A percentile compares a stretch with the other conserved stretches of the same genome.
phyloP scores from a whole-genome alignment of 2,888 invertebrate genomes.

The Sialis lutaria region DNA sequence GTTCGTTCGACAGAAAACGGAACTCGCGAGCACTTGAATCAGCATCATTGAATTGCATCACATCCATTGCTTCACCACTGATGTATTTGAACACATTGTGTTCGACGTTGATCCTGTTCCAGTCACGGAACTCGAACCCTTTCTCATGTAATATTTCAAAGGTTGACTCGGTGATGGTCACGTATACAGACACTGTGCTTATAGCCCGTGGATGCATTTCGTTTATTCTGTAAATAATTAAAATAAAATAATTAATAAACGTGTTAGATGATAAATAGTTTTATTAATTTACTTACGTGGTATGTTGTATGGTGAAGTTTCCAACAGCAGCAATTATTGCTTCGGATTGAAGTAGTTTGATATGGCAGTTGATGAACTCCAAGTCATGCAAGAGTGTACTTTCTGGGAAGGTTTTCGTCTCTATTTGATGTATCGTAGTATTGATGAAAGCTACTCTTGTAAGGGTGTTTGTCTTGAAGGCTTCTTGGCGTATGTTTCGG shows the following conservation, averaged over 20 bases:
- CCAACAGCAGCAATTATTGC: slow-evolving; percentile 45
- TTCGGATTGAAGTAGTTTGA: slow-evolving; percentile 34
- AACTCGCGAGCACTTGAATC: slow-evolving; percentile 21
- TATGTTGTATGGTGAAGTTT: slow-evolving; percentile 44
- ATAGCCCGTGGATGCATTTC: slow-evolving; percentile 43
- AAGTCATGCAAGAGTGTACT: slow-evolving; percentile 42
- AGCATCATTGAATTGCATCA: slow-evolving; percentile 16
- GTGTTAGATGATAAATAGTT: slow-evolving; percentile 4
- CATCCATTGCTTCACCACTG: slow-evolving; percentile 24
- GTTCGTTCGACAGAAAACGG: slow-evolving; percentile 37
- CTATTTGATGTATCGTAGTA: slow-evolving; percentile 38
- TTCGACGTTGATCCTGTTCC: slow-evolving; percentile 43
- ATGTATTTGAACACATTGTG: slow-evolving; percentile 45
- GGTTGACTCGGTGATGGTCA: slow-evolving; percentile 38
- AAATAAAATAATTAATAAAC: neutral
- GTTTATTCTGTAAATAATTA: slow-evolving; percentile 34
- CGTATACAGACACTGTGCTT: slow-evolving; percentile 41
- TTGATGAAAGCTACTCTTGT: slow-evolving; percentile 41
- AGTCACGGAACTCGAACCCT: slow-evolving; percentile 45
- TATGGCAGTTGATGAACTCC: slow-evolving; percentile 36
- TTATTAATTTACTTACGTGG: slow-evolving; percentile 31
- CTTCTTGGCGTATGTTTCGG: slow-evolving; percentile 36
- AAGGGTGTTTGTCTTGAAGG: slow-evolving; percentile 49
- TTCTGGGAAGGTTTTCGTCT: slow-evolving; percentile 43
- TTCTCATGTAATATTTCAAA: slow-evolving; percentile 37